A percentile compares a stretch with the other conserved stretches of the same genome.
phyloP scores from a whole-genome alignment of 2,113 vertebrate genomes.

The Columba janthina region DNA sequence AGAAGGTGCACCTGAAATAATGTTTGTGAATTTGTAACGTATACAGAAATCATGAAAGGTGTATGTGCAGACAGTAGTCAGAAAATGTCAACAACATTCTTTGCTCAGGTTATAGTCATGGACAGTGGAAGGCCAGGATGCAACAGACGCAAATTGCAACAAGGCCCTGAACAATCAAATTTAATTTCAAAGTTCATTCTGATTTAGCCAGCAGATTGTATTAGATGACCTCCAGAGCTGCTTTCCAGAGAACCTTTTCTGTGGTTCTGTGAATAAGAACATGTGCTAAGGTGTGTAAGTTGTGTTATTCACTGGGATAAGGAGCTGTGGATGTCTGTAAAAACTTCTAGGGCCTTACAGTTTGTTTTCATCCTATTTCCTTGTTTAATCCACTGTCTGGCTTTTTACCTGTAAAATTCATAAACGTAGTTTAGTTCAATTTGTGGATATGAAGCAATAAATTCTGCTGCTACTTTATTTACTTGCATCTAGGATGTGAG shows the following conservation, averaged over 20 bases:
- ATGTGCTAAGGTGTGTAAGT: neutral
- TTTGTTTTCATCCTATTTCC: neutral
- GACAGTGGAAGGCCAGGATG: neutral
- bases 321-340: neutral
- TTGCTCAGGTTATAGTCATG: neutral
- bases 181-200: neutral
- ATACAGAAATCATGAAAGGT: neutral
- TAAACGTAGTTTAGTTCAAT: neutral
- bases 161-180: neutral
- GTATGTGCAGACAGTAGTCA: neutral
- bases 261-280: neutral
- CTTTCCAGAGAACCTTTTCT: neutral
- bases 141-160: neutral
- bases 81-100: neutral
- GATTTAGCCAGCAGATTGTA: neutral
- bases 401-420: neutral
- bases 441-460: neutral
- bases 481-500: neutral
- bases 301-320: neutral
- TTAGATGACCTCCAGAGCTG: neutral
- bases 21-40: neutral
- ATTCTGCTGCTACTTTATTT: neutral
- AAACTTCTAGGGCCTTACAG: neutral
- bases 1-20: neutral
- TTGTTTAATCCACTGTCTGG: neutral